Conservation (phyloP, 53 echinoderm and acorn worm genomes). For the Holothuria leucospilota region DNA sequence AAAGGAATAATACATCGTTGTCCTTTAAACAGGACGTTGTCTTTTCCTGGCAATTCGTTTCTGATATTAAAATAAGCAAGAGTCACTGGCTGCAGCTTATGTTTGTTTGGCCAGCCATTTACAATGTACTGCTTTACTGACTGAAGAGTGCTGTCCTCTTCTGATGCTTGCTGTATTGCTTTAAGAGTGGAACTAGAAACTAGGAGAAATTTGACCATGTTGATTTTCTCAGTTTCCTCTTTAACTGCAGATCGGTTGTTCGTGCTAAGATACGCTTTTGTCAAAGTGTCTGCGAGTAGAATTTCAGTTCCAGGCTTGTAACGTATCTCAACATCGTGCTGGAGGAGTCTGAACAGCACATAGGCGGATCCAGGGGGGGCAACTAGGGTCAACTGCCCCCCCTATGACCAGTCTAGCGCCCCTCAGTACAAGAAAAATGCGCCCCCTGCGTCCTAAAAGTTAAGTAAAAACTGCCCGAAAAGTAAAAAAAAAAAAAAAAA, state of each 20-base stretch:
- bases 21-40: constrained; percentile 45
- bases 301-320: constrained; percentile 69
- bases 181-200: constrained; percentile 45
- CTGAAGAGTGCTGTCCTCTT: constrained; percentile 37
- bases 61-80: no score
- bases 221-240: constrained; percentile 52
- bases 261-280: constrained; percentile 53
- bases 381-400: no score
- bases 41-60: constrained; percentile 38
- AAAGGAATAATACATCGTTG: constrained; percentile 59
- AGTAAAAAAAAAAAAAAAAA: no score
- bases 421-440: no score
- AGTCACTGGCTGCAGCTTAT: no score
- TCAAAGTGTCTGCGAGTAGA: constrained; percentile 68
- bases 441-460: no score
- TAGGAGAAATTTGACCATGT: constrained; percentile 54
- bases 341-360: constrained; percentile 27
- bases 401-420: no score
- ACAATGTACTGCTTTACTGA: constrained; percentile 52
- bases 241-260: no score
- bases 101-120: constrained; percentile 59
- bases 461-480: no score
- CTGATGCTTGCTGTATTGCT: constrained; percentile 53
- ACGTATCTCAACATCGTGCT: constrained; percentile 62
- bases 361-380: no score